These are phyloP conservation scores for Neotoma lepida DNA, from an alignment of 2,113 vertebrate species.

Conservation along the genomic window DNA sequence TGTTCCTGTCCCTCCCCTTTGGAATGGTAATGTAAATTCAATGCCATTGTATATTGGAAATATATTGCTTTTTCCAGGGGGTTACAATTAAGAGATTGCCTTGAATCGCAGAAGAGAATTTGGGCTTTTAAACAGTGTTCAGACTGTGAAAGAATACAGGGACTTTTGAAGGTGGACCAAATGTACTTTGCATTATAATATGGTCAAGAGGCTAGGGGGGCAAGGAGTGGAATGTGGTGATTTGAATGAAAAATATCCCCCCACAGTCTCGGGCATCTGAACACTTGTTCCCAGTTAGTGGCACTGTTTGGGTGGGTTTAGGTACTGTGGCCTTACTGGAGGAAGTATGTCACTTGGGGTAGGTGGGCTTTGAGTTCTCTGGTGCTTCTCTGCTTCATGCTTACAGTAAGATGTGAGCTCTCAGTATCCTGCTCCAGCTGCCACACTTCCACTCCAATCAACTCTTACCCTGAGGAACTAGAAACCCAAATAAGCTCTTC, in stretches of 20 bases:
- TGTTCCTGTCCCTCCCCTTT: no score
- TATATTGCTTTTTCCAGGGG: neutral
- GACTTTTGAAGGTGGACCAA: neutral
- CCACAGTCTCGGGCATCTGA: neutral
- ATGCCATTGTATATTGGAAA: neutral
- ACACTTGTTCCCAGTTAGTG: neutral
- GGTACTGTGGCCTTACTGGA: neutral
- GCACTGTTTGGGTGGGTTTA: neutral
- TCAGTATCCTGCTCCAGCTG: neutral
- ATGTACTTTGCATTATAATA: neutral
- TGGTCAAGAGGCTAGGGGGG: neutral
- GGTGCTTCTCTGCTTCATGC: neutral
- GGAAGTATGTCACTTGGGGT: neutral
- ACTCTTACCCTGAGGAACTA: neutral
- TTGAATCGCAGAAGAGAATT: neutral
- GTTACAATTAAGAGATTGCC: neutral
- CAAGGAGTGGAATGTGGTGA: neutral
- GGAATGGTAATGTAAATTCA: neutral
- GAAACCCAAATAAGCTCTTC: no score
- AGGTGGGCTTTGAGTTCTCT: neutral
- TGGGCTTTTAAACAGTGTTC: neutral
- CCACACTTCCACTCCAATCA: neutral
- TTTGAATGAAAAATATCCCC: neutral
- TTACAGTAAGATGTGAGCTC: neutral
- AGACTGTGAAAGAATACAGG: neutral